Evolutionary conservation across 2,888 invertebrate genomes (phyloP).

Genomic region (Trachelus troglodyta): DNA sequence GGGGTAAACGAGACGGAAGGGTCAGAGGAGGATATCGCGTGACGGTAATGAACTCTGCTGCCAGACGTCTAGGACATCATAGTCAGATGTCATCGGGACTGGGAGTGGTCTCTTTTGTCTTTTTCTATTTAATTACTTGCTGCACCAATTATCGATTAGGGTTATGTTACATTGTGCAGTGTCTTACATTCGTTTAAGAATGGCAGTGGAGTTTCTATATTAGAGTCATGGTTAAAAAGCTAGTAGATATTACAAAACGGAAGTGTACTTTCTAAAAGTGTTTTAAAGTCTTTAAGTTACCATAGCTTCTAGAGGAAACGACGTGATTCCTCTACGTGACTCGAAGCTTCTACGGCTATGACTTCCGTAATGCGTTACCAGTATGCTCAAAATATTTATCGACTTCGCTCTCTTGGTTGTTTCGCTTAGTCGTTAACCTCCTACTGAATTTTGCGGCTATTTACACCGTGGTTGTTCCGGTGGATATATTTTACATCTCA

Average conservation of each 20-base stretch:
- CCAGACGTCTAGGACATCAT: background rate
- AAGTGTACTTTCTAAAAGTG: background rate
- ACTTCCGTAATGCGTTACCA: background rate
- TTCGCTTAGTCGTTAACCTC: background rate
- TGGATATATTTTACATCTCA: background rate
- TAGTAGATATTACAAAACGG: background rate
- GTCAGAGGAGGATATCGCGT: background rate
- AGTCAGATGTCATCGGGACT: background rate
- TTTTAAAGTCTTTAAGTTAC: background rate
- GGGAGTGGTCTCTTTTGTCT: background rate
- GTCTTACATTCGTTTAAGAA: background rate
- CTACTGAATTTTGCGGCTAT: background rate
- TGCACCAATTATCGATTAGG: background rate
- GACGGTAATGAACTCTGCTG: background rate
- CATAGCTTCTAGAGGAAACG: background rate
- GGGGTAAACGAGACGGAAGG: background rate
- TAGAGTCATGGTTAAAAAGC: background rate
- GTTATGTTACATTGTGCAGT: background rate
- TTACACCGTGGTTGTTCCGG: background rate
- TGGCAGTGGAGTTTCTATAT: background rate
- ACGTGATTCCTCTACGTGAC: background rate
- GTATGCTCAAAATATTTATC: background rate
- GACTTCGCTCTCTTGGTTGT: background rate
- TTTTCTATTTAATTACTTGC: background rate
- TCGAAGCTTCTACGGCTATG: background rate